These are phyloP conservation scores for Phytoseiulus persimilis DNA, from an alignment of 2,888 invertebrate species.

Conservation along the genomic window DNA sequence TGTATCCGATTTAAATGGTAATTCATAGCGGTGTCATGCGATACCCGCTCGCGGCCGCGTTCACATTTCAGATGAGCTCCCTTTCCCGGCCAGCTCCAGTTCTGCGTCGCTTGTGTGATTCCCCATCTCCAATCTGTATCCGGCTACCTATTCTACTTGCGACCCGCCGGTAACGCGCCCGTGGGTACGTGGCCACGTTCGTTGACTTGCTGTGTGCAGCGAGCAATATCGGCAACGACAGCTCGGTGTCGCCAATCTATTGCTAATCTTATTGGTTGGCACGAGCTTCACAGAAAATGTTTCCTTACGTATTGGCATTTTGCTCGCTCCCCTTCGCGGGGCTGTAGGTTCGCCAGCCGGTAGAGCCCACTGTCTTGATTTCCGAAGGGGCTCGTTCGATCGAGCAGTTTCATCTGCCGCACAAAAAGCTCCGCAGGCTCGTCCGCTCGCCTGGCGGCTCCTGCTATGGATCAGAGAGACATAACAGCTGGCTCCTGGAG, in stretches of 20 bases:
- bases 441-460: neutral
- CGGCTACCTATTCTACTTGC: neutral
- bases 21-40: neutral
- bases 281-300: neutral
- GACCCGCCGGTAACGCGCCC: neutral
- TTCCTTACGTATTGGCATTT: neutral
- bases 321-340: neutral
- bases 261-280: neutral
- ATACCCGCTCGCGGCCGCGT: neutral
- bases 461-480: neutral
- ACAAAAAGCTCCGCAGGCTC: neutral
- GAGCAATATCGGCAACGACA: neutral
- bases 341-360: neutral
- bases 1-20: neutral
- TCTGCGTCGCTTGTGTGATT: no score
- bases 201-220: neutral
- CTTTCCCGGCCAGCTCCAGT: no score
- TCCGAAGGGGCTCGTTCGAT: neutral
- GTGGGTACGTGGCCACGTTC: neutral
- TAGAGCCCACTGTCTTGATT: neutral
- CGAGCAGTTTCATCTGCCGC: neutral
- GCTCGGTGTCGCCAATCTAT: conserved; percentile 5
- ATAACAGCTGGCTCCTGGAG: neutral
- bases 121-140: neutral
- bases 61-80: no score